A percentile compares a stretch with the other conserved stretches of the same genome.
These are phyloP conservation scores for Abrostola tripartita DNA, from an alignment of 2,888 invertebrate genomes.

Conservation along the genomic window DNA sequence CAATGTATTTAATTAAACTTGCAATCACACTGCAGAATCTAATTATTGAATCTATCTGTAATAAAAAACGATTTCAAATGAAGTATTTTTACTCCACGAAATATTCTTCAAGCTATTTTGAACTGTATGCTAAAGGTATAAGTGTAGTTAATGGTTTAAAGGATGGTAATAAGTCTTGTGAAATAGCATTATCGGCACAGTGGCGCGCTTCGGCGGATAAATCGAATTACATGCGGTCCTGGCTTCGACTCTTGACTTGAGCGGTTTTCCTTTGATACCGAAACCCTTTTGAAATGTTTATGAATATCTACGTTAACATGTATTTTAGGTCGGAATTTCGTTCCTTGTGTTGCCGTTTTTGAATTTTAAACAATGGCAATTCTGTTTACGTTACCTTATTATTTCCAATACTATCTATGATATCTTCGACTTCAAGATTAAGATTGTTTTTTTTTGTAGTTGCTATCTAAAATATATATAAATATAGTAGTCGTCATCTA, in stretches of 20 bases:
- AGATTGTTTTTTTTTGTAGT: too few species aligned
- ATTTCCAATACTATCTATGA: too few species aligned
- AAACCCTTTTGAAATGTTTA: conserved; percentile 66
- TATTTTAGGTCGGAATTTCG: conserved; percentile 15
- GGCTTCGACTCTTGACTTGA: conserved; percentile 67
- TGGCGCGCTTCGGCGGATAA: conserved; percentile 64
- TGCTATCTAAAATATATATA: too few species aligned
- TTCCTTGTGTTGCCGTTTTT: not conserved
- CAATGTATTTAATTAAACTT: conserved; percentile 18
- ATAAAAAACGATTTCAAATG: conserved; percentile 16
- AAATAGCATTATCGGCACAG: conserved; percentile 69
- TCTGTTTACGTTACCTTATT: too few species aligned
- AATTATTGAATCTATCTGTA: conserved; percentile 33
- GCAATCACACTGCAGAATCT: conserved; percentile 15
- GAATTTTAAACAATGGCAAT: not conserved
- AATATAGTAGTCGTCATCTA: too few species aligned
- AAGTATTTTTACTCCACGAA: not conserved
- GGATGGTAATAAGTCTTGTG: conserved; percentile 44
- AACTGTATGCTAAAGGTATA: conserved; percentile 16
- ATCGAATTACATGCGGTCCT: conserved; percentile 74
- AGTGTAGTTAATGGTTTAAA: conserved; percentile 28
- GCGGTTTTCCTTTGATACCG: conserved; percentile 67
- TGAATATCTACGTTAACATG: conserved; percentile 45
- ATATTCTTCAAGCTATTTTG: conserved; percentile 14
- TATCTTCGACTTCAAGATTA: too few species aligned